Evolutionary conservation across 2,113 vertebrate species (phyloP).

Genomic region (Oenanthe melanoleuca): DNA sequence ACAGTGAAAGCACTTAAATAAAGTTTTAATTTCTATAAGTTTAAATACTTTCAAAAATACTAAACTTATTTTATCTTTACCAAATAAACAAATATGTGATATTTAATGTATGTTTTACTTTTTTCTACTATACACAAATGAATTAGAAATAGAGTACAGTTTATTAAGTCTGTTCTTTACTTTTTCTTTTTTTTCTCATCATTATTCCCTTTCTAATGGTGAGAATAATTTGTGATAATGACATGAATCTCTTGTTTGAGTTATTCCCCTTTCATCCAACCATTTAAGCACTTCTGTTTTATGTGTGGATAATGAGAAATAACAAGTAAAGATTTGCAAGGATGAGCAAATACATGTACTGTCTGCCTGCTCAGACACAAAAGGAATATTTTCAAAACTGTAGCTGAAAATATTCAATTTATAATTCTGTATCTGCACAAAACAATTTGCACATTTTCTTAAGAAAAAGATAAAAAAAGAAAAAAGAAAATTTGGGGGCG

Average conservation of each 20-base stretch:
- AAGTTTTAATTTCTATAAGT: background rate
- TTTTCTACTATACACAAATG: background rate
- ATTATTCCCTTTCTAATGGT: background rate
- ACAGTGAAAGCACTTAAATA: background rate
- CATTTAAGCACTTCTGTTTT: background rate
- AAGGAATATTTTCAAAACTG: background rate
- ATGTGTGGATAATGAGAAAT: background rate
- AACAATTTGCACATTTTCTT: background rate
- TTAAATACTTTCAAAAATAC: background rate
- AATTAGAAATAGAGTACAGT: background rate
- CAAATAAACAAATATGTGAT: background rate
- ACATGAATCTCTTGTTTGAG: background rate
- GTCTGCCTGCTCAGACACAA: background rate
- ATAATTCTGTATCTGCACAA: background rate
- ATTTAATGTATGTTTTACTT: background rate
- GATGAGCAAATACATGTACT: background rate
- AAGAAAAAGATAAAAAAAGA: background rate
- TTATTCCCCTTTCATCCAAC: background rate
- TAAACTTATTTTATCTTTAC: background rate
- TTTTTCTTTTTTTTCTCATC: background rate
- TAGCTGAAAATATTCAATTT: background rate
- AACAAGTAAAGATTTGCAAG: background rate
- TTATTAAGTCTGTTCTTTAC: background rate
- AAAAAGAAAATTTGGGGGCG: accelerated
- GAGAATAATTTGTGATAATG: background rate